Conservation (phyloP, 1,140 invertebrate species). For the fruit fly (Drosophila melanogaster) region Release_6_plus_ISO1_MT NC_004354.4:20369001-20369500, state of each 20-base stretch:
- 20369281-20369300: neutral
- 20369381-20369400: too few relatives aligned
- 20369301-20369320: neutral
- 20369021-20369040: conserved; percentile 26
- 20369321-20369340: neutral
- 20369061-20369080: conserved; percentile 55
- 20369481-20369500: neutral
- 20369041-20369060: conserved; percentile 57
- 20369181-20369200: conserved; percentile 25
- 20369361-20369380: too few relatives aligned
- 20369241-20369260: conserved; percentile 34
- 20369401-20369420: too few relatives aligned
- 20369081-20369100: conserved; percentile 12
- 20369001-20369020: conserved; percentile 25
- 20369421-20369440: too few relatives aligned
- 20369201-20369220: conserved; percentile 54
- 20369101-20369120: neutral
- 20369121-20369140: neutral
- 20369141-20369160: neutral
- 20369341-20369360: too few relatives aligned
- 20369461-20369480: neutral
- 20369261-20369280: conserved; percentile 23
- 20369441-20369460: too few relatives aligned
- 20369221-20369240: conserved; percentile 39
- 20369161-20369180: conserved; percentile 19